Evolutionary conservation across 2,797 vertebrate species (phyloP), one percentile per base, ranked within the genome.

Genomic region (Hoplostethus mediterraneus): DNA sequence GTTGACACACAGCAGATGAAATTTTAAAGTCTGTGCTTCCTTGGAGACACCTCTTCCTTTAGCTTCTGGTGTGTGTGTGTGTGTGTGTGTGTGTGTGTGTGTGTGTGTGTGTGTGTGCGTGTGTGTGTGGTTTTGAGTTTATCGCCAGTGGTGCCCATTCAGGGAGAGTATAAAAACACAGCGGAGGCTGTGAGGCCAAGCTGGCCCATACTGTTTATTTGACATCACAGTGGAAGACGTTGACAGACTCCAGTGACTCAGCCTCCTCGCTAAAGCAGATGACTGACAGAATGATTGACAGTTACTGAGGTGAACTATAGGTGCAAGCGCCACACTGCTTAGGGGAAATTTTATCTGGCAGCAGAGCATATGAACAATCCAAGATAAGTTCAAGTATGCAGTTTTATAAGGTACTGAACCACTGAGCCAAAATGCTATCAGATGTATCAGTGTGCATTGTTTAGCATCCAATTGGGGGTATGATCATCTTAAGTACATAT

Each of bases 251-350:
- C 47, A 42, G 63, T 62, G 66, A 69, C 48, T 75, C 67, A 11
- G 40, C 8, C 40, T 42, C 40, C 40, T 42, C 40, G 40, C 78
- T 45, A 28, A 68, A 79, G 63, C 2, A 51, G 63, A 58, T 83
- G 72, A 87, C 64, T 73, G 76, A 82, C 74, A 82, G 48, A 64
- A 66, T 79, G 69, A 84, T 21, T 80, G 80, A 80, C 66, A 77
- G 54, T 53, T 40, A 28, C 33, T 6, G 59, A 21, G 68, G 62
- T 63, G 25, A 77, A 59, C 9, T 6, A 28, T 7, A 62, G 57
- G 7, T 17, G 13, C 25, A 1, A 47, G 56, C 12, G 33, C 59
- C 42, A 28, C 11, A 2, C 10, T 53, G 71, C 52, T 54, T n/a
- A 53, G 64, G 54, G 48, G 49, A 68, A 77, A 58, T 42, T 42